These are phyloP conservation scores for Pangasius sanitwongsei DNA, from an alignment of 2,797 vertebrate species.

Conservation along the genomic window DNA sequence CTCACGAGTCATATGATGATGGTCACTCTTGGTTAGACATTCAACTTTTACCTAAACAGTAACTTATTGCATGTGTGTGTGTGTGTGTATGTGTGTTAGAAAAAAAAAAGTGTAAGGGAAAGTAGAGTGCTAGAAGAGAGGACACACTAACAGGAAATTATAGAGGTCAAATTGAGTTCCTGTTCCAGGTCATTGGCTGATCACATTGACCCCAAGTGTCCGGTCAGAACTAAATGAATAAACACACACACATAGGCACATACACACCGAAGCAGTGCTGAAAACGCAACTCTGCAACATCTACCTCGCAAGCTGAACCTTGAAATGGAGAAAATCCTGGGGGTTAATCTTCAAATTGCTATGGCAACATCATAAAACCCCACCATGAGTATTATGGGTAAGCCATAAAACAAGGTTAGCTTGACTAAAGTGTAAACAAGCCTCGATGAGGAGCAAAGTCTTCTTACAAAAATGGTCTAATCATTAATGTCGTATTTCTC, in stretches of 20 bases:
- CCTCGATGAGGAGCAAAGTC: constrained; percentile 54
- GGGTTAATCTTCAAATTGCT: constrained; percentile 46
- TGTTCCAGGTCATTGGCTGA: constrained; percentile 47
- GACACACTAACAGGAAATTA: constrained; percentile 46
- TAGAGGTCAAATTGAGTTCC: constrained; percentile 43
- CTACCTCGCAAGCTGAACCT: constrained; percentile 28
- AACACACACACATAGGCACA: constrained; percentile 10
- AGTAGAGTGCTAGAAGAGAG: not conserved
- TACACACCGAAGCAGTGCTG: not conserved
- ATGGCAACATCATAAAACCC: constrained; percentile 52
- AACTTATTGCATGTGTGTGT: constrained; percentile 16
- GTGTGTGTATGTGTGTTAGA: not conserved
- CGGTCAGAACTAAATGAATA: constrained; percentile 20
- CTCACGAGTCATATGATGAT: constrained; percentile 37
- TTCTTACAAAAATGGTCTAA: constrained; percentile 27
- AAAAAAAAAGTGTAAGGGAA: not conserved
- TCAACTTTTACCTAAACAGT: constrained; percentile 45
- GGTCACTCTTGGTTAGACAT: constrained; percentile 48
- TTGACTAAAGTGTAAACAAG: constrained; percentile 53
- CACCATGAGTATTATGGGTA: constrained; percentile 41
- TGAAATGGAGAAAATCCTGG: constrained; percentile 38
- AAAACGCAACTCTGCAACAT: constrained; percentile 13
- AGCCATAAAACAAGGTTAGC: constrained; percentile 54
- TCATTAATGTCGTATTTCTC: not conserved
- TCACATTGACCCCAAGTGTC: constrained; percentile 38